Conservation (phyloP, 2,888 invertebrate genomes). For the Eupelmus urozonus region DNA sequence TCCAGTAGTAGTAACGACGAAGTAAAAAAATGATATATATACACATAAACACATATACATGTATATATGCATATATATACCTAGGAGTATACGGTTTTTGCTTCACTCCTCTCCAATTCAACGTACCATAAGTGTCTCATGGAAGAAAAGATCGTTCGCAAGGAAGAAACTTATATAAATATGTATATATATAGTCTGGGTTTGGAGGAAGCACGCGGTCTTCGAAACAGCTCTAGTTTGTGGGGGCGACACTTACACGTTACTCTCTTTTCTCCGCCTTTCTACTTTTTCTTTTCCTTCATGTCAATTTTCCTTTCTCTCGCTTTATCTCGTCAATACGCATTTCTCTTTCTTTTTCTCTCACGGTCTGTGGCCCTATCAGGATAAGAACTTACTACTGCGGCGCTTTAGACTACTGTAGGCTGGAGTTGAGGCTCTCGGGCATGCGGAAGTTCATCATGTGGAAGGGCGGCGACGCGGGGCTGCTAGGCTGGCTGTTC, state of each 20-base stretch:
- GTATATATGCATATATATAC: too few relatives aligned
- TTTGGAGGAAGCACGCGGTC: slow-evolving; percentile 50
- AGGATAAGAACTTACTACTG: slow-evolving; percentile 57
- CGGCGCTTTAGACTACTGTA: slow-evolving; percentile 71
- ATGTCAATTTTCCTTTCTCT: slow-evolving; percentile 16
- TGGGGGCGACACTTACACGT: slow-evolving; percentile 66
- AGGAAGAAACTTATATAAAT: slow-evolving; percentile 5
- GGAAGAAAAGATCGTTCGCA: slow-evolving; percentile 46
- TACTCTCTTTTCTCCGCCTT: slow-evolving; percentile 16
- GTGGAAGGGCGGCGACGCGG: slow-evolving; percentile 86
- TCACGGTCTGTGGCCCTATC: slow-evolving; percentile 39
- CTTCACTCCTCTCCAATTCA: too few relatives aligned
- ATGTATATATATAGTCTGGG: too few relatives aligned
- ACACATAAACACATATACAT: too few relatives aligned
- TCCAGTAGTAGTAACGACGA: slow-evolving; percentile 28
- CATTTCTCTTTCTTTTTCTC: slow-evolving; percentile 18
- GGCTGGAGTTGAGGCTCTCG: slow-evolving; percentile 78
- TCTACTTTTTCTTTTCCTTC: slow-evolving; percentile 26
- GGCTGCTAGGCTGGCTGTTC: slow-evolving; percentile 80
- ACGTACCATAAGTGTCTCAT: slow-evolving; percentile 10
- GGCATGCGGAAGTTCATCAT: slow-evolving; percentile 88
- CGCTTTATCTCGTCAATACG: neutral
- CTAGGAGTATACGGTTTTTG: too few relatives aligned
- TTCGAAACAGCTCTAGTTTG: slow-evolving; percentile 72
- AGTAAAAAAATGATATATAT: slow-evolving; percentile 48